phyloP scores from a whole-genome alignment of 2,113 vertebrate species.

The Caranx ignobilis region DNA sequence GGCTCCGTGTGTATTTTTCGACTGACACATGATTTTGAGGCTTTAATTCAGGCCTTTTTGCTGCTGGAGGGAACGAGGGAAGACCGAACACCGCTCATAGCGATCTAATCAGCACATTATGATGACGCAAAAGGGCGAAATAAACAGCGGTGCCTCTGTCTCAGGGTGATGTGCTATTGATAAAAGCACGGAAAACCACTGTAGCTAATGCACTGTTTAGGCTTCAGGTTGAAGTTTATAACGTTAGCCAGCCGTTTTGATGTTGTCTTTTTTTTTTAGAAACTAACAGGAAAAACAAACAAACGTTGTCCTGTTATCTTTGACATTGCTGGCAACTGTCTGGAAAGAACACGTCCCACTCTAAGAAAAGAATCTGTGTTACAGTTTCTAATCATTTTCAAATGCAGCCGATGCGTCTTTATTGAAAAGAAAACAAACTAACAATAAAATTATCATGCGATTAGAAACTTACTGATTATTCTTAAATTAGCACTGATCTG shows the following conservation, averaged over 20 bases:
- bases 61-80: constrained; percentile 5
- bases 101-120: constrained; percentile 65
- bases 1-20: not conserved
- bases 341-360: not conserved
- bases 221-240: no score
- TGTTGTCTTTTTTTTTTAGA: not conserved
- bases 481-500: no score
- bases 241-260: not conserved
- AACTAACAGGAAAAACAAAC: not conserved
- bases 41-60: not conserved
- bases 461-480: no score
- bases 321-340: not conserved
- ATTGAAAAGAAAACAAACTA: no score
- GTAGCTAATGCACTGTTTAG: not conserved
- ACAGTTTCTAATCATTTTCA: no score
- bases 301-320: constrained; percentile 1
- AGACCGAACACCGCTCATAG: not conserved
- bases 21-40: not conserved
- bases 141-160: constrained; percentile 55
- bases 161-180: not conserved
- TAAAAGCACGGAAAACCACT: not conserved
- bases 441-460: no score
- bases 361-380: no score
- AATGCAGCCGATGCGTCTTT: no score
- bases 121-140: constrained; percentile 74